Base-by-base conservation (phyloP, 2,888 invertebrate species). In the Diaperis boleti region DNA sequence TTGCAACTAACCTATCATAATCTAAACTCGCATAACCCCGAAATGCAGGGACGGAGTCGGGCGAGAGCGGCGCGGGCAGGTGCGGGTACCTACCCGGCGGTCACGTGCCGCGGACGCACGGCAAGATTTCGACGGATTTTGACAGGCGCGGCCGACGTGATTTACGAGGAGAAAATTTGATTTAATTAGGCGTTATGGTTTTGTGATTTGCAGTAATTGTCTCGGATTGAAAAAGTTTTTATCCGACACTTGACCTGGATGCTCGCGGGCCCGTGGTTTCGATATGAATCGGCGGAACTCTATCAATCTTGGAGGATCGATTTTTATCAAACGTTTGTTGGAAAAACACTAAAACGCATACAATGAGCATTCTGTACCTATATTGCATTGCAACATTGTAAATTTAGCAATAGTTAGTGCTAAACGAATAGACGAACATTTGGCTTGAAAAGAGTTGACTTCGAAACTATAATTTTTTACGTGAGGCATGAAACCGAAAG, bases 1-100 rank as follows among this genome's bases (percentile, higher is more conserved):
- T 78, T 80, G 78, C 74, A 74, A 78, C 79, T 79, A 80, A 81
- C 80, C 80, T 81, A 81, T 79, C 79, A 78, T 79, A 80, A 81
- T 78, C 76, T 75, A 75, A 78, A 79, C 79, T 78, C 70, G 73
- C 74, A 69, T 73, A 75, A 75, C 75, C 73, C 69, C 63, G 63
- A 63, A 52, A 63, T 47, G 39, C 59, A 63, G 56, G 56, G 56
- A 33, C 56, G 56, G 56, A 20, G 18, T 54, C 22, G 52, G 18
- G 11, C 11, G 10, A 29, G 13, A 26, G 10, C 5, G 26, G 11
- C 3, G 6, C 45, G 8, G 22, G 14, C 11, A 10, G 29, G 26
- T 13, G 14, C 26, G 13, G 7, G n/a, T n/a, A n/a, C n/a, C n/a
- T n/a, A n/a, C n/a, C n/a, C n/a, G 31, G 18, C 10, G 10, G 17